These are phyloP conservation scores for Macrosteles quadrilineatus DNA, from an alignment of 1,140 invertebrate genomes.

Conservation along the genomic window DNA sequence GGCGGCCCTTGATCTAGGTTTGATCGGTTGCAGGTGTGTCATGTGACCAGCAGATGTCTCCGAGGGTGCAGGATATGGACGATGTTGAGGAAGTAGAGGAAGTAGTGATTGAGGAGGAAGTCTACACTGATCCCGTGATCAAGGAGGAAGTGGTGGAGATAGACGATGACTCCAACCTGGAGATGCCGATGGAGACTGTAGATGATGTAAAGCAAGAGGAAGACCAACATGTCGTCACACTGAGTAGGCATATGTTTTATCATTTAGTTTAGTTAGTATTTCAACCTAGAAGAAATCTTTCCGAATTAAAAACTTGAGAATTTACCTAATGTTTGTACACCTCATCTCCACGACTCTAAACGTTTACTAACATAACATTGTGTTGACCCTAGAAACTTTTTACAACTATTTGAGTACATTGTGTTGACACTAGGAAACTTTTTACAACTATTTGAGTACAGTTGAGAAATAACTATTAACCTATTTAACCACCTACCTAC, in stretches of 20 bases:
- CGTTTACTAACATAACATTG: no score
- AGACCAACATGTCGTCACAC: conserved; percentile 17
- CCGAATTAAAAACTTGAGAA: no score
- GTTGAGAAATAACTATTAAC: no score
- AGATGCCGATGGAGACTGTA: conserved; percentile 6
- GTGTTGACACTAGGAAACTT: no score
- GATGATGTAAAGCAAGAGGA: conserved; percentile 22
- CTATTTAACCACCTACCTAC: no score
- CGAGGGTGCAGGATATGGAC: conserved; percentile 32
- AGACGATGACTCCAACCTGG: conserved; percentile 2
- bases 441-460: no score
- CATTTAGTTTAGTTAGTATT: background rate
- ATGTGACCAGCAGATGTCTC: conserved; percentile 39
- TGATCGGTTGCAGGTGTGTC: conserved; percentile 39
- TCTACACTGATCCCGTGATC: conserved; percentile 23
- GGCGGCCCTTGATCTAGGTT: no score
- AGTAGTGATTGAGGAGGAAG: conserved; percentile 27
- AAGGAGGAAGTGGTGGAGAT: conserved; percentile 26
- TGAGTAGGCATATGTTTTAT: conserved; percentile 21
- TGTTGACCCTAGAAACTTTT: no score
- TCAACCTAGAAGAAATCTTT: no score
- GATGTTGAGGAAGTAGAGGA: conserved; percentile 28
- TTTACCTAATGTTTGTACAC: no score
- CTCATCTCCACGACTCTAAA: no score
- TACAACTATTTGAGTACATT: no score